A percentile compares a stretch with the other conserved stretches of the same genome.
phyloP scores from a whole-genome alignment of 2,113 vertebrate genomes.

The Osmerus eperlanus region DNA sequence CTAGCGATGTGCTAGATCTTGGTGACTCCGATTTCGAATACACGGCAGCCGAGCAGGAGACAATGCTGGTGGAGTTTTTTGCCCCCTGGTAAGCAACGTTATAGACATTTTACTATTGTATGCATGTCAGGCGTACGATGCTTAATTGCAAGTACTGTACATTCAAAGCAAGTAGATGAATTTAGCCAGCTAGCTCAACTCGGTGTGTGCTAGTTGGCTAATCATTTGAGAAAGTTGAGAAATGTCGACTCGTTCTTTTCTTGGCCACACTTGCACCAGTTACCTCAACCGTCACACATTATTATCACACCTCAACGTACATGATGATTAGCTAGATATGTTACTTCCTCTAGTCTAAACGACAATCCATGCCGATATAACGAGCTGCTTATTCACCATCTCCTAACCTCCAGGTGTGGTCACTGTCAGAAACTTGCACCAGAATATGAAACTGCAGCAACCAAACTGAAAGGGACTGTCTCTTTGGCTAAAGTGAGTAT shows the following conservation, averaged over 20 bases:
- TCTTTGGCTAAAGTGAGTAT: slow-evolving; percentile 29
- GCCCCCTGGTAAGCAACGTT: slow-evolving; percentile 31
- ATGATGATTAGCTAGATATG: neutral
- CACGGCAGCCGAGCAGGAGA: slow-evolving; percentile 19
- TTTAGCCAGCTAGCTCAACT: too few species aligned
- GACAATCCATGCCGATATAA: too few species aligned
- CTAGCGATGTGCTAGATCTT: slow-evolving; percentile 34
- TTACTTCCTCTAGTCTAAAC: neutral
- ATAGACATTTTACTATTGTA: too few species aligned
- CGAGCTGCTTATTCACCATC: neutral
- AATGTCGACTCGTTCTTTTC: neutral
- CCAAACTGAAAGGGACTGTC: slow-evolving; percentile 22
- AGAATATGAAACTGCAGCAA: slow-evolving; percentile 38
- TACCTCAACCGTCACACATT: neutral
- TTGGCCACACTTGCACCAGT: neutral
- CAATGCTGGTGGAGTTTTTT: slow-evolving; percentile 37
- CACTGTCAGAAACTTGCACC: slow-evolving; percentile 40
- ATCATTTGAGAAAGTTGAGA: neutral
- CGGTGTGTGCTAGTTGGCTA: neutral
- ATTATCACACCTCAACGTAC: neutral
- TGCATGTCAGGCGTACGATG: too few species aligned
- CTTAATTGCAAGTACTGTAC: too few species aligned
- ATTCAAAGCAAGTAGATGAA: too few species aligned
- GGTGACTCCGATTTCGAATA: slow-evolving; percentile 26
- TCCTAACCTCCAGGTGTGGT: slow-evolving; percentile 30